A percentile compares a stretch with the other conserved stretches of the same genome.
Conservation (phyloP, 1,140 invertebrate genomes). For the Asobara japonica region DNA sequence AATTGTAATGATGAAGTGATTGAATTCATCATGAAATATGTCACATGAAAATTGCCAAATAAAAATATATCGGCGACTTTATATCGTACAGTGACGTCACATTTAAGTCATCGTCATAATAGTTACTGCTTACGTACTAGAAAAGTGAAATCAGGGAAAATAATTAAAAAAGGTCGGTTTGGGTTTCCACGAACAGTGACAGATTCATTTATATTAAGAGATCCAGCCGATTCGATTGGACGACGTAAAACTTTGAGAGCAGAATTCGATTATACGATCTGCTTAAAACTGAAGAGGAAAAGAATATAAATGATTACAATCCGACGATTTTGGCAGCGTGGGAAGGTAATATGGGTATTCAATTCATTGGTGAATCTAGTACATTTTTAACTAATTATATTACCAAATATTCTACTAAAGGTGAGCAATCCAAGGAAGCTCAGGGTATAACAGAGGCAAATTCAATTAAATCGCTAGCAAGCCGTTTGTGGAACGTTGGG, state of each 20-base stretch:
- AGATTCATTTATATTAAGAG: constrained; percentile 36
- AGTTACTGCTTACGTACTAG: not conserved
- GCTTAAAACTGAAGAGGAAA: constrained; percentile 40
- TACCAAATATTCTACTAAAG: constrained; percentile 44
- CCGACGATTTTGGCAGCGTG: constrained; percentile 31
- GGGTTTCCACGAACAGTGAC: constrained; percentile 42
- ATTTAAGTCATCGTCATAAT: not conserved
- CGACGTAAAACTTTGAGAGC: constrained; percentile 39
- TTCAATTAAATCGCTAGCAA: constrained; percentile 33
- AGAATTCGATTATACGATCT: constrained; percentile 49
- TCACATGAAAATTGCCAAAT: not conserved
- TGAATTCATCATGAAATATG: constrained; percentile 4
- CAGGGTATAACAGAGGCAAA: constrained; percentile 38
- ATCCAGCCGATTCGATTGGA: constrained; percentile 40
- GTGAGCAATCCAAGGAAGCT: constrained; percentile 31
- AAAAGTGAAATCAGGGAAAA: not conserved
- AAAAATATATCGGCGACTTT: not conserved
- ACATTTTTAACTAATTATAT: constrained; percentile 36
- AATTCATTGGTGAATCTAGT: no score
- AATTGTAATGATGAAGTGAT: constrained; percentile 6
- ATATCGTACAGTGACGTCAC: not conserved
- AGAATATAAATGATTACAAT: constrained; percentile 37
- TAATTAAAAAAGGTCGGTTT: constrained; percentile 41
- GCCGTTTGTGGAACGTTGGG: constrained; percentile 36
- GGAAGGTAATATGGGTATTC: no score